Evolutionary conservation across 2,888 invertebrate genomes (phyloP).

Genomic region (Poecilus cupreus): DNA sequence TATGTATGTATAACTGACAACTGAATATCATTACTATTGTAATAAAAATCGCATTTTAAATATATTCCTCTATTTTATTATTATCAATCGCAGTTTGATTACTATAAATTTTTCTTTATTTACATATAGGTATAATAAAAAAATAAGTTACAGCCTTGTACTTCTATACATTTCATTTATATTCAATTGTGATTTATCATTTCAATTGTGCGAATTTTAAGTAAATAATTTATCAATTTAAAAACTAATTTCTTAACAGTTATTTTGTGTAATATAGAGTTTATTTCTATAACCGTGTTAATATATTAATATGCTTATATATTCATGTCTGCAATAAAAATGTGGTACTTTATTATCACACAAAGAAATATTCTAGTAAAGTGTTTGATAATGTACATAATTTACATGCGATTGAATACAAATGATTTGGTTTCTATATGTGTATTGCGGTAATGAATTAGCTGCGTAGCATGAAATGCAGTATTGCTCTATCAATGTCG

Average conservation of each 20-base stretch:
- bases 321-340: slow-evolving; percentile 18
- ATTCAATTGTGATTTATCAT: too few species aligned
- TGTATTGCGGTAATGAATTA: slow-evolving; percentile 4
- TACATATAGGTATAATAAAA: too few species aligned
- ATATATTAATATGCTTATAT: slow-evolving; percentile 27
- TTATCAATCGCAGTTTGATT: too few species aligned
- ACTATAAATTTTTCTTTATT: too few species aligned
- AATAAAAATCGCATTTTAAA: too few species aligned
- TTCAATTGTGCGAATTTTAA: too few species aligned
- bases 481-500: neutral
- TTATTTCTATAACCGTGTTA: neutral
- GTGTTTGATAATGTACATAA: neutral
- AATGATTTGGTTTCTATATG: neutral
- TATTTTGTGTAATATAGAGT: neutral
- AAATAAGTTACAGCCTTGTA: too few species aligned
- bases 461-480: neutral
- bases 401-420: neutral
- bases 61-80: too few species aligned
- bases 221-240: too few species aligned
- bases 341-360: slow-evolving; percentile 17
- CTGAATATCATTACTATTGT: too few species aligned
- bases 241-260: neutral
- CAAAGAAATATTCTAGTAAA: neutral
- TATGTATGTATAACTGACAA: neutral
- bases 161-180: too few species aligned